Evolutionary conservation across 1,140 invertebrate genomes (phyloP), one percentile per base, ranked within the genome.

Genomic region (Trachymyrmex cornetzi): DNA sequence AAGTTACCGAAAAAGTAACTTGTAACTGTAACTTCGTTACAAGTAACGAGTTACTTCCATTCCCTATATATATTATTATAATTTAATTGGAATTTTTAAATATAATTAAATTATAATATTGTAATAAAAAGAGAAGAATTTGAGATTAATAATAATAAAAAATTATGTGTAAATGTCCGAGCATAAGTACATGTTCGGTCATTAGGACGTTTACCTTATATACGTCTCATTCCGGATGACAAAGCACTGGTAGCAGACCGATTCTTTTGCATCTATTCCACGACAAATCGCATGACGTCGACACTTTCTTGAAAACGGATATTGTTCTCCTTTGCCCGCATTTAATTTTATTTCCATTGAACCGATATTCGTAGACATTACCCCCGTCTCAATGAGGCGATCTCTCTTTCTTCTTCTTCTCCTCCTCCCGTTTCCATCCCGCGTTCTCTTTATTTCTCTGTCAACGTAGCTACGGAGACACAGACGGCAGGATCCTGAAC

Each of bases 401-500:
- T 84, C 66, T 5, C 67, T 77, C 66, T 77, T 61, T 63, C 48
- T 50, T 57, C 59, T 71, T 63, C 77, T 44, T 44, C 24, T 59
- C 24, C n/a, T 44, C 11, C 27, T 66, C 19, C 9, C 63, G 7
- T 11, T 19, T 7, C 12, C 16, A 19, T 4, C 19, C 30, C 14
- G 22, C 27, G 30, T 80, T 79, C 79, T 90, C 89, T 91, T 90
- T 89, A 87, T 90, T 89, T 77, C 80, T 84, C 44, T 55, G 69
- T 64, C 67, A 67, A 84, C 77, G 79, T 84, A 87, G 81, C 34
- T 77, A 86, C 85, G 71, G 87, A 88, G 77, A 88, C 80, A 67
- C 66, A 86, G 87, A 88, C 89, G 89, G 57, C 82, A 85, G 77
- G 80, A 89, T 72, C 84, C 81, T 85, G 87, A 81, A 92, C 89